Evolutionary conservation across 2,797 vertebrate species (phyloP).

Genomic region (Chrysocyon brachyurus): DNA sequence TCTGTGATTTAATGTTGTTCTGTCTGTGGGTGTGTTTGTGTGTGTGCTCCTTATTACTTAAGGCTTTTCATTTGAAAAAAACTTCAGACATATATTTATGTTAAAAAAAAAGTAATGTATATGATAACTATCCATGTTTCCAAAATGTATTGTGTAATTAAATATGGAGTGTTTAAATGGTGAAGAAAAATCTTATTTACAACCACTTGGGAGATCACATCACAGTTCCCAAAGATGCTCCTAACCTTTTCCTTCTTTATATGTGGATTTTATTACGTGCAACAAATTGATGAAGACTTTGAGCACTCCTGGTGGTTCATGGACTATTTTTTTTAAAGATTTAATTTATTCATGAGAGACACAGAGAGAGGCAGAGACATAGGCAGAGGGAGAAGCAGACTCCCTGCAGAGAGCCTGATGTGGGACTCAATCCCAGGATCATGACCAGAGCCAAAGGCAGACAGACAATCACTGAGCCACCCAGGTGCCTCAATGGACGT

Average conservation of each 20-base stretch:
- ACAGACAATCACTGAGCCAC: too few species aligned
- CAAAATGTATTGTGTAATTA: not conserved
- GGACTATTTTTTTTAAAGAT: not conserved
- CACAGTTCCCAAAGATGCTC: not conserved
- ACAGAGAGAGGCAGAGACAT: too few species aligned
- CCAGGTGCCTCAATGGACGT: not conserved
- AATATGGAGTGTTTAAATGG: not conserved
- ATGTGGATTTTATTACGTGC: conserved; percentile 17
- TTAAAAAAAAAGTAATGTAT: not conserved
- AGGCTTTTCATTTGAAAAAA: not conserved
- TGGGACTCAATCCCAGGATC: too few species aligned
- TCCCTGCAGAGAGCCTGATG: too few species aligned
- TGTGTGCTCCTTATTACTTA: not conserved
- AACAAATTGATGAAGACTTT: conserved; percentile 25
- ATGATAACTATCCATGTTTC: not conserved
- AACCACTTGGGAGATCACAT: not conserved
- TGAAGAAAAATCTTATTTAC: not conserved
- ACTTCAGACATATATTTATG: not conserved
- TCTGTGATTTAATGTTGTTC: not conserved
- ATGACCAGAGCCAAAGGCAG: too few species aligned
- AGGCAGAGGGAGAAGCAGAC: too few species aligned
- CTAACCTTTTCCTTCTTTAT: not conserved
- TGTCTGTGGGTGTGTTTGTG: not conserved
- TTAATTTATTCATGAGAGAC: too few species aligned
- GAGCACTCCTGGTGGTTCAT: not conserved